Percentiles rank a stretch among this genome's conserved stretches.
Evolutionary conservation across 2,797 vertebrate genomes (phyloP).

Genomic region (Takifugu ocellatus): DNA sequence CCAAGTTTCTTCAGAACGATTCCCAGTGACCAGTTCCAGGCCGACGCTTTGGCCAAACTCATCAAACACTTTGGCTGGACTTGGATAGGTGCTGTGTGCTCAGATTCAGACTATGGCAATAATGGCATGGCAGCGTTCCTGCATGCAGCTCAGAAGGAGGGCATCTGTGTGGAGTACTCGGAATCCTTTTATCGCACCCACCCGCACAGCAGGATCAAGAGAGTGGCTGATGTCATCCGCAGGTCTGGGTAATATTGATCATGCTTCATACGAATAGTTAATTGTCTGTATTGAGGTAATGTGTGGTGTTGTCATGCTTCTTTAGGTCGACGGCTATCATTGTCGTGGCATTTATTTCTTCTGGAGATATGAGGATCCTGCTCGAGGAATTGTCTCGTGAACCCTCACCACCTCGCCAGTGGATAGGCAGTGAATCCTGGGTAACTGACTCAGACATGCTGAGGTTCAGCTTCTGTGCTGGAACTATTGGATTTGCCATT

Average conservation of each 20-base stretch:
- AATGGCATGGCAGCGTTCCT: constrained; percentile 55
- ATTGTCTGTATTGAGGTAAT: background rate
- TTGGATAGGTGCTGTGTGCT: constrained; percentile 73
- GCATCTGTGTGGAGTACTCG: constrained; percentile 69
- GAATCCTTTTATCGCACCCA: constrained; percentile 59
- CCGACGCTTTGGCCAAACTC: constrained; percentile 62
- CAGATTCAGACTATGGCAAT: constrained; percentile 73
- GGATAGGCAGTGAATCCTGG: too few species aligned
- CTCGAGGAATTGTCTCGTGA: constrained; percentile 51
- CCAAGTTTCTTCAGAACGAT: constrained; percentile 75
- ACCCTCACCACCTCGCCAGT: constrained; percentile 42
- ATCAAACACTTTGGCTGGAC: constrained; percentile 75
- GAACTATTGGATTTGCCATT: too few species aligned
- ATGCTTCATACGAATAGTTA: too few species aligned
- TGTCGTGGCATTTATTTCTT: constrained; percentile 56
- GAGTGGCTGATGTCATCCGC: constrained; percentile 61
- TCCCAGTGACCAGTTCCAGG: constrained; percentile 74
- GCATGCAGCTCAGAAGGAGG: constrained; percentile 40
- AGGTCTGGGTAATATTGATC: constrained; percentile 20
- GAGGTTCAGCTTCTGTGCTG: too few species aligned
- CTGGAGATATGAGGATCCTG: constrained; percentile 58
- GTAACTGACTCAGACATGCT: too few species aligned
- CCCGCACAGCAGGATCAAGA: constrained; percentile 46
- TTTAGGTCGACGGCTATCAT: constrained; percentile 62
- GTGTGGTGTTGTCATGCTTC: background rate